Evolutionary conservation across 1,140 invertebrate species (phyloP).

Genomic region (Psilanteris sp.): DNA sequence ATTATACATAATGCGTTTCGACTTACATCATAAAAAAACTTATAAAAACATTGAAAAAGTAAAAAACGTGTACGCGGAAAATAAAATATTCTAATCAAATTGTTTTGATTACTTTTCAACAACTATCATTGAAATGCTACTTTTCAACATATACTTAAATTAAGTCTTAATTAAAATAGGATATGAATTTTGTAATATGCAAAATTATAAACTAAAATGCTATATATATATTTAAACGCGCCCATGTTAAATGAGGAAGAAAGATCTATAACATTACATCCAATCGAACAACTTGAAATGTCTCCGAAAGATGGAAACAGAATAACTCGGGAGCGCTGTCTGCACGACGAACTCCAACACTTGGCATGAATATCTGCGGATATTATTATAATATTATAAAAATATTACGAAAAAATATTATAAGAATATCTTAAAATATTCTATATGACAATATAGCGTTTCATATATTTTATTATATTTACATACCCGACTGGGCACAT

Average conservation of each 20-base stretch:
- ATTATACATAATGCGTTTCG: neutral
- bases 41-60: slow-evolving; percentile 27
- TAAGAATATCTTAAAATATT: slow-evolving; percentile 33
- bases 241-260: too few relatives aligned
- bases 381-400: slow-evolving; percentile 33
- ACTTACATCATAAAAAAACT: neutral
- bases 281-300: neutral
- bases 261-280: too few relatives aligned
- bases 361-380: neutral
- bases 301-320: slow-evolving; percentile 1
- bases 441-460: slow-evolving; percentile 1
- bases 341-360: neutral
- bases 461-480: slow-evolving; percentile 41
- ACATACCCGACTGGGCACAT: slow-evolving; percentile 15
- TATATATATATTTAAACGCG: too few relatives aligned
- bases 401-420: slow-evolving; percentile 39
- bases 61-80: slow-evolving; percentile 3
- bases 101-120: too few relatives aligned
- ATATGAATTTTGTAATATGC: slow-evolving; percentile 3
- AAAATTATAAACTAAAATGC: slow-evolving; percentile 1
- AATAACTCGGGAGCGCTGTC: neutral
- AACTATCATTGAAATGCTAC: neutral
- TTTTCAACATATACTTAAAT: slow-evolving; percentile 2
- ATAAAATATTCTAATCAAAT: neutral
- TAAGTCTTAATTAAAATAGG: slow-evolving; percentile 8